Conservation (phyloP, 2,113 vertebrate genomes). For the Saimiri boliviensis region DNA sequence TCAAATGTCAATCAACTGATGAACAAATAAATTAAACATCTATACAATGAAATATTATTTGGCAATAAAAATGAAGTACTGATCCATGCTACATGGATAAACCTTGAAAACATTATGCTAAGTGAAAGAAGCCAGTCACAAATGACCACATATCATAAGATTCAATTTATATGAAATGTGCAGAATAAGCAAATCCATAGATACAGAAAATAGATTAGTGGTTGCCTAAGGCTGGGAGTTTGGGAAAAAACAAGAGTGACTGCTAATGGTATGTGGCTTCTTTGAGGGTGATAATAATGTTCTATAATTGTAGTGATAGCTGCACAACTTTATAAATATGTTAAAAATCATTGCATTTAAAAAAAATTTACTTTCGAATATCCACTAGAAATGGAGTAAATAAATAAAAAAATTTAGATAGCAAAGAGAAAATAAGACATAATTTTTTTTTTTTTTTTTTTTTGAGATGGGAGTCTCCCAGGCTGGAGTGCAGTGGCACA, state of each 20-base stretch:
- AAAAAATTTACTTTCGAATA: background rate
- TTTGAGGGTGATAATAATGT: background rate
- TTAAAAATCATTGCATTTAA: background rate
- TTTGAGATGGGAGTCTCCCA: no score
- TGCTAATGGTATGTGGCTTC: background rate
- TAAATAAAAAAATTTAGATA: background rate
- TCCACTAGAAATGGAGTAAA: background rate
- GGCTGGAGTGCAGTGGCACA: no score
- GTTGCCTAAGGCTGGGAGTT: background rate
- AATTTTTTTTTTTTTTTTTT: background rate
- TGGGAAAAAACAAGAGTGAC: background rate
- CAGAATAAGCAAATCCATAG: background rate
- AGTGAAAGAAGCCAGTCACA: background rate
- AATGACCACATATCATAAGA: background rate
- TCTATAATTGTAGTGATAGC: background rate
- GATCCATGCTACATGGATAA: background rate
- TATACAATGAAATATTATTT: background rate
- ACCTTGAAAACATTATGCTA: background rate
- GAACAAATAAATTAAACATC: background rate
- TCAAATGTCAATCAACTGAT: background rate
- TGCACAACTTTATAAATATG: background rate
- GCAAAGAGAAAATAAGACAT: background rate
- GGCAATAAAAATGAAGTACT: background rate
- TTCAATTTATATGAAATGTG: background rate
- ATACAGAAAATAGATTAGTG: background rate